Evolutionary conservation across 2,888 invertebrate genomes (phyloP).

Genomic region (Diachrysia chrysitis): DNA sequence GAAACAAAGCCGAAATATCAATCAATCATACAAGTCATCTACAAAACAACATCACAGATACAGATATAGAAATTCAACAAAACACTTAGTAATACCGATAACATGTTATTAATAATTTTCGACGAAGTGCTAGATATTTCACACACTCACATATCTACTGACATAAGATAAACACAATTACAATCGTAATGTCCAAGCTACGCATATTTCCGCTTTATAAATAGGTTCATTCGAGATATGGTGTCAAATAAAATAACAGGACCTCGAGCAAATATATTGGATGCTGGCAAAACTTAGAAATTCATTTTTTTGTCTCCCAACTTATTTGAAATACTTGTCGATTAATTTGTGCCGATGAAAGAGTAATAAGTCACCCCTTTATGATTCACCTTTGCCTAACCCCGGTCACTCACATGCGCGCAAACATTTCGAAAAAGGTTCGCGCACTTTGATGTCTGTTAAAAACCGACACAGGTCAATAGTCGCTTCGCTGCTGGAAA

Average conservation of each 20-base stretch:
- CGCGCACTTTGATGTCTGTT: too few relatives aligned
- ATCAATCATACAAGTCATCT: neutral
- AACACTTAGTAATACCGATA: neutral
- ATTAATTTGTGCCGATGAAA: neutral
- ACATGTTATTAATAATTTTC: conserved; percentile 7
- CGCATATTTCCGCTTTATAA: conserved; percentile 24
- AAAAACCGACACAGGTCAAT: too few relatives aligned
- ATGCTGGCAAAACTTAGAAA: neutral
- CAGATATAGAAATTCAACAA: neutral
- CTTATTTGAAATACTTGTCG: too few relatives aligned
- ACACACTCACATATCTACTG: conserved; percentile 1
- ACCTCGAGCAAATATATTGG: neutral
- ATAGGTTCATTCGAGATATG: conserved; percentile 11
- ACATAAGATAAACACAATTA: conserved; percentile 9
- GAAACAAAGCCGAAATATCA: neutral
- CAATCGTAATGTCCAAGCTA: conserved; percentile 4
- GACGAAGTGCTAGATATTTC: conserved; percentile 26
- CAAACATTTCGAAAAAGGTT: too few relatives aligned
- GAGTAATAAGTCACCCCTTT: neutral
- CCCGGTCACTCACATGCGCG: too few relatives aligned
- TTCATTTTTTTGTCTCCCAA: too few relatives aligned
- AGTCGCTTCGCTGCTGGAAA: too few relatives aligned
- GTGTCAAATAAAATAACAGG: conserved; percentile 12
- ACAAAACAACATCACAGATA: neutral
- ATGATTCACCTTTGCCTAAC: neutral